Conservation (phyloP, 2,888 invertebrate genomes). For the Polydrusus cervinus region DNA sequence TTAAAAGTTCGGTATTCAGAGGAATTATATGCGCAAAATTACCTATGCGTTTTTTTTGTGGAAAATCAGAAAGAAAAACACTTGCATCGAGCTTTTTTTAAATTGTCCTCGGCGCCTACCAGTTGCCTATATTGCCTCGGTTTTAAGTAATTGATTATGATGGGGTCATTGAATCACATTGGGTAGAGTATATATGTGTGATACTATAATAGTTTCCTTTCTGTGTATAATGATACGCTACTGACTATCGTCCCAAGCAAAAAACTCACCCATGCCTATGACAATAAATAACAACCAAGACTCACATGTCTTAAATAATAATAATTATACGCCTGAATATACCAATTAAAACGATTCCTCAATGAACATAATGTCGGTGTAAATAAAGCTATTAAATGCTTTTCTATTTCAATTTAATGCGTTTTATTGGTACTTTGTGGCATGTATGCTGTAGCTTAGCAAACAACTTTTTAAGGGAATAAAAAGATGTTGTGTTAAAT, state of each 20-base stretch:
- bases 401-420: slow-evolving; percentile 10
- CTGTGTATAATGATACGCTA: not conserved
- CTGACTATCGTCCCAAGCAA: not conserved
- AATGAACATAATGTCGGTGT: not conserved
- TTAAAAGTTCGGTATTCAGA: too few relatives aligned
- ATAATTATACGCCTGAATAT: not conserved
- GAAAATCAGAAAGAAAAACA: too few relatives aligned
- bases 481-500: not conserved
- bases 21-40: too few relatives aligned
- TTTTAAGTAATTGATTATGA: not conserved
- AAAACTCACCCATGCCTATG: not conserved
- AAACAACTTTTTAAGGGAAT: too few relatives aligned
- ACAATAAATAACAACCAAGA: not conserved
- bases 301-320: too few relatives aligned
- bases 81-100: too few relatives aligned
- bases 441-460: not conserved
- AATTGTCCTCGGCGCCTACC: too few relatives aligned
- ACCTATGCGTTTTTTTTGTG: too few relatives aligned
- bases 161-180: too few relatives aligned
- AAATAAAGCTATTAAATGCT: not conserved
- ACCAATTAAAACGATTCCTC: slow-evolving; percentile 2
- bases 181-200: too few relatives aligned
- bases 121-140: too few relatives aligned
- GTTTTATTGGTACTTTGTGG: not conserved
- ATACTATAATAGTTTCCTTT: too few relatives aligned